A percentile compares a stretch with the other conserved stretches of the same genome.
These are phyloP conservation scores for Suricata suricatta DNA, from an alignment of 2,113 vertebrate species.

Conservation along the genomic window DNA sequence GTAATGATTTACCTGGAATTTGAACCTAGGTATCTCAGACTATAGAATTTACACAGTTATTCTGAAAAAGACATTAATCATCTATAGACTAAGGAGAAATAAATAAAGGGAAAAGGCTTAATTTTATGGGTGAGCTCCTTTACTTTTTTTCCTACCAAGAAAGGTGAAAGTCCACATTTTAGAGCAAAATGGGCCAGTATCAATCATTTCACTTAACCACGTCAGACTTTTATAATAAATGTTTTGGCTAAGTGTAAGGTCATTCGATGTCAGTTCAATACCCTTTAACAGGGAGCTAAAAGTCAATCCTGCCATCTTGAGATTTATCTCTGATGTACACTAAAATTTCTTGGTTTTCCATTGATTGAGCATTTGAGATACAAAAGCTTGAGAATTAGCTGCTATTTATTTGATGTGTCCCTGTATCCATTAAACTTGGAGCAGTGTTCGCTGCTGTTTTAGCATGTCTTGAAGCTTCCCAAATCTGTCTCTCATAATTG, in stretches of 20 bases:
- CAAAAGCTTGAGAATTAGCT: conserved; percentile 58
- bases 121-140: conserved; percentile 36
- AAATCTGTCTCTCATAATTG: background rate
- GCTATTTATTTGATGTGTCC: conserved; percentile 41
- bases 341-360: conserved; percentile 66
- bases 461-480: background rate
- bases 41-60: background rate
- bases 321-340: conserved; percentile 62
- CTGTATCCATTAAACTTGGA: conserved; percentile 23
- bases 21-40: background rate
- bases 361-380: conserved; percentile 62
- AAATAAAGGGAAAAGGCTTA: conserved; percentile 25
- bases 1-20: background rate
- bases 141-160: conserved; percentile 9
- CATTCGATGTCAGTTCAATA: conserved; percentile 65
- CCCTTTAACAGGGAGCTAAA: conserved; percentile 55
- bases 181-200: background rate
- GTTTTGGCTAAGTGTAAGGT: conserved; percentile 47
- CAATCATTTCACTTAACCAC: conserved; percentile 68
- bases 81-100: background rate
- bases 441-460: background rate
- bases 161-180: background rate
- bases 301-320: conserved; percentile 58
- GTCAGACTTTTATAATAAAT: conserved; percentile 62
- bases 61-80: conserved; percentile 5